These are phyloP conservation scores for Heliconius erato DNA, from an alignment of 2,888 invertebrate genomes.

Conservation along the genomic window DNA sequence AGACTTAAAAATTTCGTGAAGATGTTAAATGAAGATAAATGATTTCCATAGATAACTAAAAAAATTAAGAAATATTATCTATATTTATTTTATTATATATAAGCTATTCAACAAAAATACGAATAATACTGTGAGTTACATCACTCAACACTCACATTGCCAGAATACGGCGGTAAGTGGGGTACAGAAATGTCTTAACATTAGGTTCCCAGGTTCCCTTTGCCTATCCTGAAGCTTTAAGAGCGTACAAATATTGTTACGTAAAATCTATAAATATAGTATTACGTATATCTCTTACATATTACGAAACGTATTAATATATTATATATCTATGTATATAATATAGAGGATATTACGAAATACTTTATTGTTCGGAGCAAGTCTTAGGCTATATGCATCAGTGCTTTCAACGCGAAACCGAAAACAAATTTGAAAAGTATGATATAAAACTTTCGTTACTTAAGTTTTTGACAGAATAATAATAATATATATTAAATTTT, in stretches of 20 bases:
- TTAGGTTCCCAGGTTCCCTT: no score
- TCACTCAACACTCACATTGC: no score
- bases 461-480: neutral
- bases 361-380: neutral
- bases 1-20: neutral
- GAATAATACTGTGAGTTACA: no score
- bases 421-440: conserved; percentile 6
- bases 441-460: neutral
- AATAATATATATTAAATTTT: neutral
- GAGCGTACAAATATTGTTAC: no score
- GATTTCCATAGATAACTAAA: no score
- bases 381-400: conserved; percentile 14
- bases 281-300: neutral
- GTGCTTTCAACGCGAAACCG: neutral
- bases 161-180: no score
- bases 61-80: no score
- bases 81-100: no score
- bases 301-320: neutral
- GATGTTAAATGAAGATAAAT: no score
- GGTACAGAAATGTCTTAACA: no score
- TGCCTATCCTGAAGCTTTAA: no score
- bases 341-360: conserved; percentile 2
- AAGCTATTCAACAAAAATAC: no score
- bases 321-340: neutral
- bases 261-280: neutral